Base-by-base conservation (phyloP, 2,888 invertebrate genomes). In the Aphodius sticticus region DNA sequence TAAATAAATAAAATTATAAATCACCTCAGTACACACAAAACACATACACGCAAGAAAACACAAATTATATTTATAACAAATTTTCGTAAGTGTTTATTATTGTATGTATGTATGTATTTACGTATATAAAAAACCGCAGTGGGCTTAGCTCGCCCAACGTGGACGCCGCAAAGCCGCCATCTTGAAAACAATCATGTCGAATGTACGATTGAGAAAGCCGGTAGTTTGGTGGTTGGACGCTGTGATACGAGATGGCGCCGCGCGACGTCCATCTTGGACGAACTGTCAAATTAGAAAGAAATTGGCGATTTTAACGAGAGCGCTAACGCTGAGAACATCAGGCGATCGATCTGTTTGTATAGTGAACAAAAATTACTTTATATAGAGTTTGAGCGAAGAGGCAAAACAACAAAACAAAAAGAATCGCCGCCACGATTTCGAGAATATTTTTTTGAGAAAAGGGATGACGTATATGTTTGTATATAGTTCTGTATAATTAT, bases 401-500 rank as follows among this genome's bases (percentile, higher is more conserved):
- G 12, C 53, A 12, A 26, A 26, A 26, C 26, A n/a, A 26, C 26
- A 26, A 26, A n/a, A n/a, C n/a, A n/a, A 26, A 26, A 26, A 26
- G 3, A 26, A 26, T 26, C 26, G 26, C 26, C 12, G 53, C 53
- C 53, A 53, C 53, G 53, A 53, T 53, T 53, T 53, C 53, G 53
- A 53, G 53, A 53, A 53, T 53, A 53, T 53, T 16, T 70, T 70
- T 70, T 70, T 6, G 14, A n/a, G n/a, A 16, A 70, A 70, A 9
- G 70, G 70, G 70, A 70, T 16, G 70, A 70, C 70, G 70, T 70
- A 70, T 70, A 70, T 70, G 70, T 70, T 85, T 88, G 87, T 88
- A 88, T 87, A 87, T 86, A 88, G 88, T 88, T 88, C 85, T 86
- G 79, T 81, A 82, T 81, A 82, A 78, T 80, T 79, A 80, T 81